Evolutionary conservation across 1,140 invertebrate genomes (phyloP).

Genomic region (Lordiphosa clarofinis): DNA sequence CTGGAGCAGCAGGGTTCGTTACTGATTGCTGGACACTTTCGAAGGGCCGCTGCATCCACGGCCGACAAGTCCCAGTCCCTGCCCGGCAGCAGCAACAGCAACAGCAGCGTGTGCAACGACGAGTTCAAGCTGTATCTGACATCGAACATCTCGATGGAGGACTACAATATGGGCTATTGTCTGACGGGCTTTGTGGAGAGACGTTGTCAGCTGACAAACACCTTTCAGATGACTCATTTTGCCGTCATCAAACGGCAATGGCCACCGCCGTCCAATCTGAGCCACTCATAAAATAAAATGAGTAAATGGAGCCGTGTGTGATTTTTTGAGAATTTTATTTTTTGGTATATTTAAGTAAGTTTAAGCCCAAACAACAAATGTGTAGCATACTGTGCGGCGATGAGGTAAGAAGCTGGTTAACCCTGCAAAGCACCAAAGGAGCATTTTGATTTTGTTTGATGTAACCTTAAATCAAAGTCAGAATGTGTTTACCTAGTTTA

Average conservation of each 20-base stretch:
- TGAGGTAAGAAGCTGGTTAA: neutral
- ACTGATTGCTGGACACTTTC: conserved; percentile 90
- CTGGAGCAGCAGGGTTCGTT: conserved; percentile 86
- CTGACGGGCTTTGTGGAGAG: conserved; percentile 92
- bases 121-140: conserved; percentile 79
- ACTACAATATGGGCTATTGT: conserved; percentile 93
- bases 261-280: conserved; percentile 68
- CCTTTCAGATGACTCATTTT: conserved; percentile 91
- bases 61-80: conserved; percentile 45
- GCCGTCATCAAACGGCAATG: conserved; percentile 87
- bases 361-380: conserved; percentile 10
- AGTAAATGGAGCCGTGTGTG: neutral
- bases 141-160: conserved; percentile 82
- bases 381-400: conserved; percentile 38
- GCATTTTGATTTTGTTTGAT: no score
- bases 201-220: conserved; percentile 87
- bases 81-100: no score
- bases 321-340: neutral
- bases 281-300: conserved; percentile 44
- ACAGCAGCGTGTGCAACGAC: conserved; percentile 44
- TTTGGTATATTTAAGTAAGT: conserved; percentile 11
- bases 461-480: no score
- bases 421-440: no score
- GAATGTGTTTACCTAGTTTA: no score
- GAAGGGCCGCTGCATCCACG: conserved; percentile 69